These are phyloP conservation scores for Caenorhabditis latens DNA, from an alignment of 1,140 invertebrate species.

Conservation along the genomic window DNA sequence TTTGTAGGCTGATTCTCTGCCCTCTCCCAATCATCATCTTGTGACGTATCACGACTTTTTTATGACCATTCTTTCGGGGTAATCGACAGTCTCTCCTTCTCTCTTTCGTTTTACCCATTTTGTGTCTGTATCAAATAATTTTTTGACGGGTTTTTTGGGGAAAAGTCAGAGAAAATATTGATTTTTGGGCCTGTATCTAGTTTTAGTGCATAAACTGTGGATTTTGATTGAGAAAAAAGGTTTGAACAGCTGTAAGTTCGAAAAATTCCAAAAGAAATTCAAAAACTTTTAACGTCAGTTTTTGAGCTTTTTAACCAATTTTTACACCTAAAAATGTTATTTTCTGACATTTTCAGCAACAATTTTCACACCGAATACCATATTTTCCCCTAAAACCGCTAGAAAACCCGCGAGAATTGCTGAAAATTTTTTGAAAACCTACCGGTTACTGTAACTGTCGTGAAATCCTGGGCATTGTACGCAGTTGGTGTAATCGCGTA, in stretches of 20 bases:
- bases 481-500: neutral
- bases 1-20: neutral
- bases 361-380: no score
- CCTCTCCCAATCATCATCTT: neutral
- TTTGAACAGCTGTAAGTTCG: no score
- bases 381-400: neutral
- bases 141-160: neutral
- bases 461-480: neutral
- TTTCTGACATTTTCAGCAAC: neutral
- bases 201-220: no score
- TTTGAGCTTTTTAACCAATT: no score
- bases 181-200: no score
- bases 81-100: neutral
- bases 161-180: neutral
- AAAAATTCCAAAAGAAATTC: no score
- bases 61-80: neutral
- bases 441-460: neutral
- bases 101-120: neutral
- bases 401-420: neutral
- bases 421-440: neutral
- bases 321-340: neutral
- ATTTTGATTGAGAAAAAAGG: no score
- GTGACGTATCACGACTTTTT: neutral
- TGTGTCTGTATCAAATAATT: neutral
- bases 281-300: no score